A percentile compares a stretch with the other conserved stretches of the same genome.
These are phyloP conservation scores for Calameuta pallipes DNA, from an alignment of 2,888 invertebrate species.

Conservation along the genomic window DNA sequence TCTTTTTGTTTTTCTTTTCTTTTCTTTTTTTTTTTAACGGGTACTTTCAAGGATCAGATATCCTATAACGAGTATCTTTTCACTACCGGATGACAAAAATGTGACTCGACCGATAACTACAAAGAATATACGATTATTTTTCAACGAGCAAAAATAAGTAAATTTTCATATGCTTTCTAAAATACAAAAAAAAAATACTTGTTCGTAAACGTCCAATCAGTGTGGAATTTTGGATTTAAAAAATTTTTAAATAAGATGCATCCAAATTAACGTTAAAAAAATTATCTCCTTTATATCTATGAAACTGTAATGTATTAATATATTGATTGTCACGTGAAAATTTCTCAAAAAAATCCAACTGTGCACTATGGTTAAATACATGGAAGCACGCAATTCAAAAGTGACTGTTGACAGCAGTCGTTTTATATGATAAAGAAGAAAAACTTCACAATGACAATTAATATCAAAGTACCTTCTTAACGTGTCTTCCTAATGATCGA, in stretches of 20 bases:
- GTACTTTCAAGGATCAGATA: background rate
- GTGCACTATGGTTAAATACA: background rate
- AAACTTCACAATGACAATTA: background rate
- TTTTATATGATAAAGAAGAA: background rate
- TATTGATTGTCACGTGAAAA: background rate
- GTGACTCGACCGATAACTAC: background rate
- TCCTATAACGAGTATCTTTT: background rate
- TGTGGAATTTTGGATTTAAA: background rate
- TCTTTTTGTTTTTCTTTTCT: constrained; percentile 27
- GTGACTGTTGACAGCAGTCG: background rate
- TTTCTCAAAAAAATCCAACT: background rate
- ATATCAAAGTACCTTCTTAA: background rate
- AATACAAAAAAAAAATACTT: background rate
- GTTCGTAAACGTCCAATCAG: background rate
- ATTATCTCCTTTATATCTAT: background rate
- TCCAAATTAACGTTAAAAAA: background rate
- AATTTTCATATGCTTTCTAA: background rate
- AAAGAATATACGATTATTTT: background rate
- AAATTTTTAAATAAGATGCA: background rate
- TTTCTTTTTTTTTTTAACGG: background rate
- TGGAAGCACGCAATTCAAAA: background rate
- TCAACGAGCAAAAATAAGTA: background rate
- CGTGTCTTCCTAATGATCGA: background rate
- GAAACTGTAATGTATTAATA: background rate
- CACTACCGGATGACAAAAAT: background rate